Evolutionary conservation across 2,888 invertebrate species (phyloP), one percentile per base, ranked within the genome.

Genomic region (Leptura quadrifasciata): DNA sequence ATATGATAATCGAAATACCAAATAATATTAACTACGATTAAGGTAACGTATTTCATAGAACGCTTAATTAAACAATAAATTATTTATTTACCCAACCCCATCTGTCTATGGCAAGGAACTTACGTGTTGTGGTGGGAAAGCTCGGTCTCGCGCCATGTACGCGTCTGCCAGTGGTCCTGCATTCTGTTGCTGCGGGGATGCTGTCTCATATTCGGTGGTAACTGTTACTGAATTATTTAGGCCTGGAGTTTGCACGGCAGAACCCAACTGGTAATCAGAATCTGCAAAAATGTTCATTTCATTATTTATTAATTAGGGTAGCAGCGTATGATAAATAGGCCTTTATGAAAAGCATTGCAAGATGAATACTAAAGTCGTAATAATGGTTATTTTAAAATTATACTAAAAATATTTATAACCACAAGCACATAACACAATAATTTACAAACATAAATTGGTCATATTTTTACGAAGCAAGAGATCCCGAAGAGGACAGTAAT

Each of bases 241-340:
- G 82, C 93, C 91, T 77, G 93, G 93, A 81, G 93, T 93, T 88
- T 93, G 93, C 82, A 92, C 93, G 85, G 93, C 92, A 86, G 93
- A 93, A 85, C 93, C 93, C 86, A 94, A 90, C 90, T 94, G 94
- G 89, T 94, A 94, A 90, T 94, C 94, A 81, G 93, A 93, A 90
- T 94, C 94, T 92, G 87, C 57, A 88, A 86, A 81, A 79, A 83
- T n/a, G 3, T 47, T n/a, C 47, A 47, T n/a, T 1, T n/a, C n/a
- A 47, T 47, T 47, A 65, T 21, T 65, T 63, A 63, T 35, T 63
- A 39, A 63, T 63, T 63, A 63, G 63, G 39, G 63, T 63, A 8
- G 27, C 27, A 61, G 18, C 31, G 31, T 31, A 35, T 61, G 6
- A 61, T n/a, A 65, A 65, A 65, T 27, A 39, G 20, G n/a, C n/a